Evolutionary conservation across 1,140 invertebrate genomes (phyloP), one percentile per base, ranked within the genome.

Genomic region (Listronotus oregonensis): DNA sequence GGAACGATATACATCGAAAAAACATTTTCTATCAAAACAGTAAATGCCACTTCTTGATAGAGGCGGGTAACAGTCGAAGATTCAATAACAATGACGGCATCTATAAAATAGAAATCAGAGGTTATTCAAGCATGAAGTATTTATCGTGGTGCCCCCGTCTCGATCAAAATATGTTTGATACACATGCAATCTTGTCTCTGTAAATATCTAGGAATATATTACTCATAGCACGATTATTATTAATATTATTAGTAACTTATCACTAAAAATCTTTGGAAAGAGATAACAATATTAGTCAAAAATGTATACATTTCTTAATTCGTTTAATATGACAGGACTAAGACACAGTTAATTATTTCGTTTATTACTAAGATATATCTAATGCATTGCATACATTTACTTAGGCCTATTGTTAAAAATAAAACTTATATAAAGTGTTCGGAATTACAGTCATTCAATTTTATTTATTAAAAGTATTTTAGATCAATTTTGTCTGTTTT

Each of bases 271-370:
- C 76, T 78, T 78, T 78, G 76, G 76, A 78, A 75, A 78, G 72
- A 78, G 73, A 72, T 78, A 78, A 78, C 75, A 78, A 75, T 74
- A 73, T 71, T 75, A 75, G 71, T 76, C 70, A 77, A 76, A 76
- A 75, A 75, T 76, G 73, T 77, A 76, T 76, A 77, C 73, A 74
- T 73, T 76, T 73, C 71, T 77, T 76, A 77, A 77, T 77, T 77
- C 76, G 76, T 77, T 77, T 76, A 77, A 76, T 77, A 76, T 76
- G 76, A 77, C 76, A 77, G 75, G 75, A 77, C 76, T 77, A 77
- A 77, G 76, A 77, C 76, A 77, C 76, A 76, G 74, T 77, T 73
- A 76, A 74, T 77, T 76, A 74, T 75, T 77, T 77, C 75, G 75
- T 76, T 77, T 68, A 62, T 64, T 58, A 59, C 60, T 63, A 63